Evolutionary conservation across 2,888 invertebrate genomes (phyloP).

Genomic region (Drepana falcataria): DNA sequence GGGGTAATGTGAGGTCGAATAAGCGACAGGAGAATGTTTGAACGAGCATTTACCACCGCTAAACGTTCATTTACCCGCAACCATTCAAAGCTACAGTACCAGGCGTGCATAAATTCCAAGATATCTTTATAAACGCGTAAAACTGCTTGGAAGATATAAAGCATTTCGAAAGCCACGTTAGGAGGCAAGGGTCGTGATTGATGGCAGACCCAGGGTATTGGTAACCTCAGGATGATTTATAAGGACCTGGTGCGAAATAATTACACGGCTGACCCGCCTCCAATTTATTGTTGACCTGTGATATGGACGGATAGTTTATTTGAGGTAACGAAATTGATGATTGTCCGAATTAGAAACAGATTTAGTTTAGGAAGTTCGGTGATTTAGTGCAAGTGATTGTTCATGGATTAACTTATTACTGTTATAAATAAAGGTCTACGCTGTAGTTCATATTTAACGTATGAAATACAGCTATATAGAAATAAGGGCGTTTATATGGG

Average conservation of each 20-base stretch:
- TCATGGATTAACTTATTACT: background rate
- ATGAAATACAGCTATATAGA: too few species aligned
- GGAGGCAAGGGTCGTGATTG: conserved; percentile 33
- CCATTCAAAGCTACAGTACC: background rate
- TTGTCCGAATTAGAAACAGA: background rate
- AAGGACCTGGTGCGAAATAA: conserved; percentile 27
- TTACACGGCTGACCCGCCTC: conserved; percentile 25
- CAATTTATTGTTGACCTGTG: conserved; percentile 29
- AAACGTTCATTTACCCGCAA: background rate
- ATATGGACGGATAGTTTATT: conserved; percentile 16
- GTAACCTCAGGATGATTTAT: conserved; percentile 34
- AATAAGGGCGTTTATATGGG: too few species aligned
- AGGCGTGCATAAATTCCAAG: conserved; percentile 1
- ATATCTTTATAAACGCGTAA: conserved; percentile 16
- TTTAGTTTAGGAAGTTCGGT: background rate
- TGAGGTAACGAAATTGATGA: conserved; percentile 5
- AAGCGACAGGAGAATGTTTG: too few species aligned
- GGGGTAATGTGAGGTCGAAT: too few species aligned
- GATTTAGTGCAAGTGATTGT: background rate
- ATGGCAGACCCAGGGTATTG: conserved; percentile 30
- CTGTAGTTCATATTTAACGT: background rate
- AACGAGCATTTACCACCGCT: background rate
- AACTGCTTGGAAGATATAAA: conserved; percentile 29
- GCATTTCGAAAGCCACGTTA: conserved; percentile 12
- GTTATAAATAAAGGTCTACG: background rate